These are phyloP conservation scores for Neodiprion virginianus DNA, from an alignment of 1,140 invertebrate species.

Conservation along the genomic window DNA sequence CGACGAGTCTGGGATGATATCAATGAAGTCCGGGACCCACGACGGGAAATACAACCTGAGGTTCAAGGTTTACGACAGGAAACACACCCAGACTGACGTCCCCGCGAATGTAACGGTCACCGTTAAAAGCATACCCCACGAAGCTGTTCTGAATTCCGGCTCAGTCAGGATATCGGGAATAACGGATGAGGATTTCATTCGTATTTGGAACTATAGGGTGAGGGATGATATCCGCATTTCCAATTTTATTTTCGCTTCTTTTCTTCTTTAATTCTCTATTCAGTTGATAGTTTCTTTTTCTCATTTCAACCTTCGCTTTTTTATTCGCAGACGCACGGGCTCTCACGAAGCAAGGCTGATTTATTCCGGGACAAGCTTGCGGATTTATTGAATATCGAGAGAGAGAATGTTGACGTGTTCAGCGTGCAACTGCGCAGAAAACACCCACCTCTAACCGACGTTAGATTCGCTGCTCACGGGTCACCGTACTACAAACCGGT, in stretches of 20 bases:
- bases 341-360: conserved; percentile 87
- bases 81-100: conserved; percentile 91
- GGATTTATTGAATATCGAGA: conserved; percentile 81
- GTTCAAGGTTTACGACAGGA: conserved; percentile 93
- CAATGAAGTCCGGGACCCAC: conserved; percentile 89
- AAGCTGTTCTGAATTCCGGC: conserved; percentile 94
- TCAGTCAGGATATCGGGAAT: conserved; percentile 93
- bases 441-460: conserved; percentile 89
- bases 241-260: too few species aligned
- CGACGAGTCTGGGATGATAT: conserved; percentile 93
- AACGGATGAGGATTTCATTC: conserved; percentile 94
- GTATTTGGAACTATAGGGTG: conserved; percentile 89
- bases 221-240: conserved; percentile 19
- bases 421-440: conserved; percentile 88
- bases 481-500: conserved; percentile 96
- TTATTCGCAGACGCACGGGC: conserved; percentile 70
- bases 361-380: conserved; percentile 87
- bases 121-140: conserved; percentile 92
- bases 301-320: not conserved
- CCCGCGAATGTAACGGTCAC: conserved; percentile 92
- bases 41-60: conserved; percentile 86
- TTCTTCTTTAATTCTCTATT: too few species aligned
- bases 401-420: conserved; percentile 94
- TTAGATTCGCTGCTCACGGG: conserved; percentile 93
- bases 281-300: too few species aligned